phyloP scores from a whole-genome alignment of 2,888 invertebrate species.

The Erannis defoliaria region DNA sequence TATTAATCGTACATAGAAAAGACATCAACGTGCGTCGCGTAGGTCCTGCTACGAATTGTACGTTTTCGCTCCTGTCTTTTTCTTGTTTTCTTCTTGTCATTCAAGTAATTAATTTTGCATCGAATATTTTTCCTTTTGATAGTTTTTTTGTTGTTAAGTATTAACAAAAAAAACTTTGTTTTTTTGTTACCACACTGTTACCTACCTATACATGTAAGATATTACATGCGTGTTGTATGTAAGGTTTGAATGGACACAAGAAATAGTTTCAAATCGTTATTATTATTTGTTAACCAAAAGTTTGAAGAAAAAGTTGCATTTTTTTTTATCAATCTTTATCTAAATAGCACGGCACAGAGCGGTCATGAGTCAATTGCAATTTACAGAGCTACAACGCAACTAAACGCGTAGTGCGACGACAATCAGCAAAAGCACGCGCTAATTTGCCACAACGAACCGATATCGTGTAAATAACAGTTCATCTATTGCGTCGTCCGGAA shows the following conservation, averaged over 20 bases:
- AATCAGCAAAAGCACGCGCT: constrained; percentile 51
- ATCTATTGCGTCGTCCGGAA: constrained; percentile 62
- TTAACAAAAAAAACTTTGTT: no score
- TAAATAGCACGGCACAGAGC: neutral
- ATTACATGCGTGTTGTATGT: no score
- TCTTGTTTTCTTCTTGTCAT: neutral
- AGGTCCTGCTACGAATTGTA: constrained; percentile 22
- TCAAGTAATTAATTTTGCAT: no score
- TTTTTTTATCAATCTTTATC: neutral
- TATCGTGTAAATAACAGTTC: constrained; percentile 65
- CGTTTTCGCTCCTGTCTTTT: neutral
- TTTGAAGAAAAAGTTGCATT: no score
- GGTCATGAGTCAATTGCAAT: constrained; percentile 5
- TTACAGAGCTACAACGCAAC: constrained; percentile 15
- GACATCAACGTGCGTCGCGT: constrained; percentile 40
- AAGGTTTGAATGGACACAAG: no score
- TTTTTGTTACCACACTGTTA: no score
- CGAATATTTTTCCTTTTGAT: no score
- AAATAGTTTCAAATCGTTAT: no score
- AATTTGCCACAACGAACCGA: constrained; percentile 64
- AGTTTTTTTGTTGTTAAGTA: no score
- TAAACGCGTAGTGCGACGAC: constrained; percentile 11
- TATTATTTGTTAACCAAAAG: no score
- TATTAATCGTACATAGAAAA: constrained; percentile 33
- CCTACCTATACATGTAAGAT: no score